These are phyloP conservation scores for Macrophya alboannulata DNA, from an alignment of 2,888 invertebrate genomes.

Conservation along the genomic window DNA sequence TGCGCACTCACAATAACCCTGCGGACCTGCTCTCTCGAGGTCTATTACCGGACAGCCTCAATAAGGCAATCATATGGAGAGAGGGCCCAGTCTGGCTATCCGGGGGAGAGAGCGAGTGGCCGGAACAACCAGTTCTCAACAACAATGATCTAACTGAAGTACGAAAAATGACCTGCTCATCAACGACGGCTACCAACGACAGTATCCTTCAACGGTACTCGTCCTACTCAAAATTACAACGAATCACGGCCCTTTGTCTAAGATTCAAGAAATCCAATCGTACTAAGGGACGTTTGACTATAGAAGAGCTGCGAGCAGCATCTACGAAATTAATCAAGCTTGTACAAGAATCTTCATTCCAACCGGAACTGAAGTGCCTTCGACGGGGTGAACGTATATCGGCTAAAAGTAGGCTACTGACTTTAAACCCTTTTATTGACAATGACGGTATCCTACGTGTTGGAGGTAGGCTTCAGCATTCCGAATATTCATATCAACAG, in stretches of 20 bases:
- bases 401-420: slow-evolving; percentile 59
- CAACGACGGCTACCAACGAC: slow-evolving; percentile 8
- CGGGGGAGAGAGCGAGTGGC: slow-evolving; percentile 53
- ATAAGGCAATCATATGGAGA: slow-evolving; percentile 34
- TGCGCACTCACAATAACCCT: slow-evolving; percentile 53
- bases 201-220: slow-evolving; percentile 43
- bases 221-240: slow-evolving; percentile 54
- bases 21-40: slow-evolving; percentile 58
- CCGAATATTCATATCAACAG: slow-evolving; percentile 56
- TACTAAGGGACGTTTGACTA: neutral
- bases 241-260: slow-evolving; percentile 54
- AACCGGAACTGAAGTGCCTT: slow-evolving; percentile 46
- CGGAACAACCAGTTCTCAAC: neutral
- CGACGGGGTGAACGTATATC: slow-evolving; percentile 55
- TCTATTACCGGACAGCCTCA: slow-evolving; percentile 29
- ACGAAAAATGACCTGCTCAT: slow-evolving; percentile 50
- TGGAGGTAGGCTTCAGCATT: slow-evolving; percentile 63
- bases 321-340: slow-evolving; percentile 46
- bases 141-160: neutral
- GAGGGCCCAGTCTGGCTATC: slow-evolving; percentile 55
- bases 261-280: slow-evolving; percentile 45
- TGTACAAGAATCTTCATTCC: slow-evolving; percentile 40
- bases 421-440: slow-evolving; percentile 64
- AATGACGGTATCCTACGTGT: slow-evolving; percentile 62
- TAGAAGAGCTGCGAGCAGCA: neutral